A percentile compares a stretch with the other conserved stretches of the same genome.
phyloP scores from a whole-genome alignment of 2,113 vertebrate genomes.

The Saccopteryx leptura region DNA sequence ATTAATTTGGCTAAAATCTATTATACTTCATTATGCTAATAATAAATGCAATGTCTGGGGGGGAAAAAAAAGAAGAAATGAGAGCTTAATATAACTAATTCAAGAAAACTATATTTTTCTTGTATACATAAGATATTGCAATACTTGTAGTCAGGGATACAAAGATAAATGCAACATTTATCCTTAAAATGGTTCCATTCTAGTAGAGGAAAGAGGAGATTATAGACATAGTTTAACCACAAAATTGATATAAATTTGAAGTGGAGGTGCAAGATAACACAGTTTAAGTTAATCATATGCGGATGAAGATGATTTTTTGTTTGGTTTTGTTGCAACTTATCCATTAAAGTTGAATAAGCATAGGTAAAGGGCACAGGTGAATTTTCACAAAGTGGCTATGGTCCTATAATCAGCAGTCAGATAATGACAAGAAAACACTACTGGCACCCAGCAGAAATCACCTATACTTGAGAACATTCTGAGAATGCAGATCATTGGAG shows the following conservation, averaged over 20 bases:
- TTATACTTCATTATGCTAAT: neutral
- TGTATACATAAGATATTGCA: neutral
- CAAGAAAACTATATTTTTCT: neutral
- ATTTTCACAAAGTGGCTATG: neutral
- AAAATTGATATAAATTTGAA: neutral
- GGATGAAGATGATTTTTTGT: neutral
- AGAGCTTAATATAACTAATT: neutral
- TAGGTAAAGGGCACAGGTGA: neutral
- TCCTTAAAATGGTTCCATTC: neutral
- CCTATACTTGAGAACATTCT: neutral
- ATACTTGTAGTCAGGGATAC: neutral
- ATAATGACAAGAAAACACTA: neutral
- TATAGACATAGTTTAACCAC: neutral
- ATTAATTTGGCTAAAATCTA: conserved; percentile 1
- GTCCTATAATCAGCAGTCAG: neutral
- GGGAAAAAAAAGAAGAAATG: neutral
- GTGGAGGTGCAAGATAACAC: neutral
- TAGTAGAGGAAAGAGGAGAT: neutral
- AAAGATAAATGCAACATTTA: neutral
- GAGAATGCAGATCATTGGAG: neutral
- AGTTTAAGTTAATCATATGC: neutral
- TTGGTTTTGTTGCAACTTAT: neutral
- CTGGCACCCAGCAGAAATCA: neutral
- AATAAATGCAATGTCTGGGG: neutral
- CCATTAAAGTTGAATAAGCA: neutral